Evolutionary conservation across 2,888 invertebrate genomes (phyloP), one percentile per base, ranked within the genome.

Genomic region (Chydorus sphaericus): DNA sequence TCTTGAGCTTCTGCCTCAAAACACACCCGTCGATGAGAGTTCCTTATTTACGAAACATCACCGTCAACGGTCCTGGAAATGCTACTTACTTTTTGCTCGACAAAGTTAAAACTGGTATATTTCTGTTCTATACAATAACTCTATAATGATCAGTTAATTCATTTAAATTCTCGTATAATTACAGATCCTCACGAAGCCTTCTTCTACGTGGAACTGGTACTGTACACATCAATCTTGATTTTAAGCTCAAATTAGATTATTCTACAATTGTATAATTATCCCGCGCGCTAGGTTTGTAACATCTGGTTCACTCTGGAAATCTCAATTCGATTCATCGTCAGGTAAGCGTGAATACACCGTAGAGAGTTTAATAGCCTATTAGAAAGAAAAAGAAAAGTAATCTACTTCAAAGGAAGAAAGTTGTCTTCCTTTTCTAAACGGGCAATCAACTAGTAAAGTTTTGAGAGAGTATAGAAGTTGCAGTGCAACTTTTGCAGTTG

Each of bases 271-370:
- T n/a, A n/a, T n/a, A n/a, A n/a, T n/a, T n/a, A n/a, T n/a, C n/a
- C n/a, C n/a, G n/a, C n/a, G n/a, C n/a, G n/a, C n/a, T n/a, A 44
- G 44, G 44, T 90, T 55, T 93, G 93, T 74, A 94, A 94, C 67
- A 83, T 88, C 33, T 96, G 93, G 93, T 94, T 96, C 73, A 90
- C 92, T 2, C 83, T 94, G 64, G 94, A 96, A 68, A 80, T 96
- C 59, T 77, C 85, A 56, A 83, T 90, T 58, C 77, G 92, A 63
- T 82, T 87, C 66, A 79, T 90, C 69, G 92, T 93, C 68, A 55
- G 44, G 44, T 44, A 44, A 6, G 23, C n/a, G n/a, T n/a, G n/a
- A n/a, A n/a, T n/a, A n/a, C n/a, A n/a, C n/a, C n/a, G n/a, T n/a
- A n/a, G n/a, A n/a, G n/a, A n/a, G n/a, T n/a, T n/a, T n/a, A n/a